These are phyloP conservation scores for Scaeva pyrastri DNA, from an alignment of 2,888 invertebrate genomes.

Conservation along the genomic window DNA sequence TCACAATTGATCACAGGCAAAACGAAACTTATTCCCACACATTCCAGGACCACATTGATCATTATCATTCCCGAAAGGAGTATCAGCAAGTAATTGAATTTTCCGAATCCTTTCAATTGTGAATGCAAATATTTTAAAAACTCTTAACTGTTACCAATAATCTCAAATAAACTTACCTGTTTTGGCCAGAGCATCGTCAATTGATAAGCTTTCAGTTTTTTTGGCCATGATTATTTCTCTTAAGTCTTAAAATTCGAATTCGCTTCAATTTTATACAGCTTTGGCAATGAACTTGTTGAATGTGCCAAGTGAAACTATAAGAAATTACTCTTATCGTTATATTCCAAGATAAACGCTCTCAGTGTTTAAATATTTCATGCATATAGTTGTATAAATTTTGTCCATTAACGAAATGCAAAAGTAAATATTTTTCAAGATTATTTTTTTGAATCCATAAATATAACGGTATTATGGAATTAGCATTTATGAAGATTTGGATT, in stretches of 20 bases:
- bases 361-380: too few relatives aligned
- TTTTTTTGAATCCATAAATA: too few relatives aligned
- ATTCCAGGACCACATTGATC: conserved; percentile 83
- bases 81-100: conserved; percentile 84
- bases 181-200: conserved; percentile 63
- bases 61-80: conserved; percentile 85
- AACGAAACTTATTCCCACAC: conserved; percentile 85
- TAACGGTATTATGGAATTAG: too few relatives aligned
- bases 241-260: neutral
- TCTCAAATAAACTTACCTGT: conserved; percentile 50
- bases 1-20: conserved; percentile 85
- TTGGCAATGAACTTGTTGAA: neutral
- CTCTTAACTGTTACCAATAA: neutral
- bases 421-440: too few relatives aligned
- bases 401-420: too few relatives aligned
- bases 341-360: too few relatives aligned
- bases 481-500: too few relatives aligned
- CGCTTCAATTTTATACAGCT: neutral
- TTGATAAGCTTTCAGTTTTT: conserved; percentile 26
- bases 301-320: neutral
- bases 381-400: too few relatives aligned
- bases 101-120: conserved; percentile 83
- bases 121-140: neutral
- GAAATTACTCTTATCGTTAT: too few relatives aligned
- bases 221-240: neutral